phyloP scores from a whole-genome alignment of 2,113 vertebrate genomes.

The Redunca redunca region DNA sequence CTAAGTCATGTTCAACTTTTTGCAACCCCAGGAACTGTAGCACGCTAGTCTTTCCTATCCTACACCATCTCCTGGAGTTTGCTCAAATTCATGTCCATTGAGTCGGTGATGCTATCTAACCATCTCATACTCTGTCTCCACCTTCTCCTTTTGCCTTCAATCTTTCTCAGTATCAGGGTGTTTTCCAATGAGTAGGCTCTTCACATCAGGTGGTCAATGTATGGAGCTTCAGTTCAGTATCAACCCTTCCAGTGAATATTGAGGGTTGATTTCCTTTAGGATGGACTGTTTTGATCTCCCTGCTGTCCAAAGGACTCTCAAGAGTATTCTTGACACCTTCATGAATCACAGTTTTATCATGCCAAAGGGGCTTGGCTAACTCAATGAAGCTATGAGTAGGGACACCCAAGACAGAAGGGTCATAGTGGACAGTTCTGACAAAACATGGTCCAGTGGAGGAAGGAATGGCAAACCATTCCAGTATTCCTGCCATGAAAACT shows the following conservation, averaged over 20 bases:
- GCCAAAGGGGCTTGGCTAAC: neutral
- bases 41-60: neutral
- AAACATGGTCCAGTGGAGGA: neutral
- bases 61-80: neutral
- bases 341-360: neutral
- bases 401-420: neutral
- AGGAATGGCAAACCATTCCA: neutral
- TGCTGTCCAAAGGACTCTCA: neutral
- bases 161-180: neutral
- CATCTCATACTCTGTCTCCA: neutral
- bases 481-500: neutral
- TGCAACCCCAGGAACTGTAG: neutral
- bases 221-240: neutral
- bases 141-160: neutral
- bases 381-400: neutral
- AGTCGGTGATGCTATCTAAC: neutral
- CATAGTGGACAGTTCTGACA: neutral
- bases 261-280: neutral
- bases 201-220: neutral
- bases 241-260: neutral
- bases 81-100: neutral
- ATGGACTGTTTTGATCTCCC: neutral
- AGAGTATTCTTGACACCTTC: neutral
- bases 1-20: neutral
- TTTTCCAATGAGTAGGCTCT: neutral